Evolutionary conservation across 92 coral and sea anemone species (phyloP).

Genomic region (Palythoa heliodiscus): DNA sequence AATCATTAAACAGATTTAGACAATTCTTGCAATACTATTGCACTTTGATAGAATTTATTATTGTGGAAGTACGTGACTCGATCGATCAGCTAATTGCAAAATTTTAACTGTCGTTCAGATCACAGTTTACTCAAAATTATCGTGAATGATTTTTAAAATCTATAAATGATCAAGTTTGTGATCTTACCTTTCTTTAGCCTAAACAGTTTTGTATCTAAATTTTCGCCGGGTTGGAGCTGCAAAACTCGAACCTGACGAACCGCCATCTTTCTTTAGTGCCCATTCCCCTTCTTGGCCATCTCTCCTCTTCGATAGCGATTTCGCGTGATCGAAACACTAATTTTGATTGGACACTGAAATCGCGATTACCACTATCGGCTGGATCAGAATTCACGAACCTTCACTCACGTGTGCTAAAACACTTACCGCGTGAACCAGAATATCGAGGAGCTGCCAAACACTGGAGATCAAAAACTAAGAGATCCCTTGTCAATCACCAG

Average conservation of each 20-base stretch:
- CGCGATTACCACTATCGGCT: no score
- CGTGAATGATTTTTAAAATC: background rate
- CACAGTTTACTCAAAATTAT: background rate
- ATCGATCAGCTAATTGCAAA: background rate
- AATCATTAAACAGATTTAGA: background rate
- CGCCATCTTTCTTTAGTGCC: constrained; percentile 71
- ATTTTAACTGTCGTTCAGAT: background rate
- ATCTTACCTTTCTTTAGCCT: constrained; percentile 89
- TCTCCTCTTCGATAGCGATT: background rate
- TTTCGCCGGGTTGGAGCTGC: constrained; percentile 79
- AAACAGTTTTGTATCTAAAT: constrained; percentile 80
- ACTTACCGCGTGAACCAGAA: no score
- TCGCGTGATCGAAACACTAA: no score
- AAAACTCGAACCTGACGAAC: constrained; percentile 87
- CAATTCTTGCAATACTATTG: background rate
- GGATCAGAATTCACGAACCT: no score
- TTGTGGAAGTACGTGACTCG: no score
- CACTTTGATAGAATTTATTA: no score
- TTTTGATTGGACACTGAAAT: no score
- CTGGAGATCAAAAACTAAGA: no score
- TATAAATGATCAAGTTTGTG: background rate
- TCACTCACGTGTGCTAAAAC: no score
- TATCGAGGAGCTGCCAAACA: no score
- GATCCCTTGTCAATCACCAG: no score
- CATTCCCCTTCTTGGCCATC: constrained; percentile 3